Percentiles rank a stretch among this genome's conserved stretches.
phyloP scores from a whole-genome alignment of 2,797 vertebrate genomes.

The Hafferia zeledoni region DNA sequence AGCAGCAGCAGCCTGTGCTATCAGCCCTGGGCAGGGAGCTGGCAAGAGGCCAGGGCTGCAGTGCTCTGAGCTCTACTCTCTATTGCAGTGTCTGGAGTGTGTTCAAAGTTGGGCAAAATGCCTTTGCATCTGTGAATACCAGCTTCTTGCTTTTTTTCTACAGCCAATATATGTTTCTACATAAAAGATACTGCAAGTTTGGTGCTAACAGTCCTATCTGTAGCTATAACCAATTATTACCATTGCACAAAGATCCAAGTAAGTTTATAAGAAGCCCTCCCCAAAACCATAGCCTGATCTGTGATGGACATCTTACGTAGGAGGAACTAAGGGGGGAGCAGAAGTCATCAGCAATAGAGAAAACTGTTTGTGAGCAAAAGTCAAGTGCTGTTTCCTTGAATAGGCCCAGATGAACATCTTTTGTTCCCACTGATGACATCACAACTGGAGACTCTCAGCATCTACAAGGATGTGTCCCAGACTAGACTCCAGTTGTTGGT shows the following conservation, averaged over 20 bases:
- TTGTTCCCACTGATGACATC: not conserved
- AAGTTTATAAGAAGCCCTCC: not conserved
- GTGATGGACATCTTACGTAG: not conserved
- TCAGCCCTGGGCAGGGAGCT: not conserved
- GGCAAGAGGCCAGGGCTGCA: not conserved
- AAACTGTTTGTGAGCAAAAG: not conserved
- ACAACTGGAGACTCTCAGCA: not conserved
- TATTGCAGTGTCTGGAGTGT: not conserved
- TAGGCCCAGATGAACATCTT: not conserved
- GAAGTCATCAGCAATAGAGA: not conserved
- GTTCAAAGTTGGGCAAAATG: slow-evolving; percentile 13
- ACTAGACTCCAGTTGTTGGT: not conserved
- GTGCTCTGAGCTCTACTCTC: not conserved
- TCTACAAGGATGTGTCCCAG: rapidly evolving
- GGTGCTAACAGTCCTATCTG: not conserved
- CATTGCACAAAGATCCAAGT: not conserved
- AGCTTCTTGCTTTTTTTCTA: not conserved
- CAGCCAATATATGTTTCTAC: not conserved
- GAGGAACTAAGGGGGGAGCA: not conserved
- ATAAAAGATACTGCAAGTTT: not conserved
- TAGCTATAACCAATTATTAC: not conserved
- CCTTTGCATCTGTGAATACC: not conserved
- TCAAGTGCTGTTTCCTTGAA: not conserved
- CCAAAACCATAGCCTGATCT: not conserved
- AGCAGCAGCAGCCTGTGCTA: not conserved